Conservation (phyloP, 2,888 invertebrate species). For the Thera britannica region DNA sequence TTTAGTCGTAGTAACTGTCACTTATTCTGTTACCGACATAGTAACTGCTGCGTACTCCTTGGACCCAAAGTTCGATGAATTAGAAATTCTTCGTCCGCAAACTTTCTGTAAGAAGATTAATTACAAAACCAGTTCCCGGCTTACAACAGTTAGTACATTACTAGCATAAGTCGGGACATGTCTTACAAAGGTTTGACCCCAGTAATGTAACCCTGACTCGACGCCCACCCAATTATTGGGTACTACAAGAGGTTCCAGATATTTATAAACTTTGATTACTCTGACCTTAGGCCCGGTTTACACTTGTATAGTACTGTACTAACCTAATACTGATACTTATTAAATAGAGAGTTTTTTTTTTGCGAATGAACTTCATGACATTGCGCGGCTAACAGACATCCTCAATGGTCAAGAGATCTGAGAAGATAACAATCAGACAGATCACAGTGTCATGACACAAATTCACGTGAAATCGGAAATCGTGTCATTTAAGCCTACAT, state of each 20-base stretch:
- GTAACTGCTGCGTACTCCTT: neutral
- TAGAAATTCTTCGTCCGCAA: conserved; percentile 20
- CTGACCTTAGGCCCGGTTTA: neutral
- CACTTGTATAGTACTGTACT: no score
- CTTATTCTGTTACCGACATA: neutral
- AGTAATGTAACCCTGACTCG: neutral
- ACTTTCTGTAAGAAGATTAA: conserved; percentile 20
- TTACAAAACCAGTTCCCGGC: conserved; percentile 5
- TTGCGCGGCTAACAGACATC: no score
- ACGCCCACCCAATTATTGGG: neutral
- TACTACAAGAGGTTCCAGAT: neutral
- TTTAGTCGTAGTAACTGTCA: conserved; percentile 3
- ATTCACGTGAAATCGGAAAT: no score
- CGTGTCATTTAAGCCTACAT: no score
- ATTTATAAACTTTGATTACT: neutral
- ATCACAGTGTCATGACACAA: no score
- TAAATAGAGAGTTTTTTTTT: neutral
- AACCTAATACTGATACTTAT: no score
- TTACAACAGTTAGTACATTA: neutral
- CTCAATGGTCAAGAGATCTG: no score
- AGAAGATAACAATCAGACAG: no score
- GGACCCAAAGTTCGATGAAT: neutral
- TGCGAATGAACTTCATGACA: no score
- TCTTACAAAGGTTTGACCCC: neutral
- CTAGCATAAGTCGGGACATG: neutral